phyloP scores from a whole-genome alignment of 2,888 invertebrate species.

The Rotaria socialis region DNA sequence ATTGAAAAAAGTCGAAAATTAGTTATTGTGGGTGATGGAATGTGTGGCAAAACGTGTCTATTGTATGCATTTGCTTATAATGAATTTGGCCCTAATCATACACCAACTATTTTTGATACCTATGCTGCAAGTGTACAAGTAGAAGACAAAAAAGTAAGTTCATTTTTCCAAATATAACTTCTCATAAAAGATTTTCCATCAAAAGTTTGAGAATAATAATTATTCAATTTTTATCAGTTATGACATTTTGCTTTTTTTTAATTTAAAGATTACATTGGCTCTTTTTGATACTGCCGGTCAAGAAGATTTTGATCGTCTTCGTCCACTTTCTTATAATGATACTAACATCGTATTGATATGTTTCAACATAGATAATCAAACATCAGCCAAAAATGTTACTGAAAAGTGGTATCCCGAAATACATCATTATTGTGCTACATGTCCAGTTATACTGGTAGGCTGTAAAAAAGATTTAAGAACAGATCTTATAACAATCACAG shows the following conservation, averaged over 20 bases:
- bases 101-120: slow-evolving; percentile 37
- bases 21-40: slow-evolving; percentile 40
- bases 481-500: neutral
- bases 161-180: too few species aligned
- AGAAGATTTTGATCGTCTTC: neutral
- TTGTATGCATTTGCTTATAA: slow-evolving; percentile 31
- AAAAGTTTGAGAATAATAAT: too few species aligned
- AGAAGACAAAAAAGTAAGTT: slow-evolving; percentile 21
- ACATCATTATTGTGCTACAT: neutral
- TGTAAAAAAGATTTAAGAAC: slow-evolving; percentile 39
- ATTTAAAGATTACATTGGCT: neutral
- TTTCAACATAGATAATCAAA: neutral
- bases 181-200: too few species aligned
- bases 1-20: slow-evolving; percentile 21
- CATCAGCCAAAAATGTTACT: neutral
- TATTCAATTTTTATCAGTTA: too few species aligned
- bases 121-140: slow-evolving; percentile 36
- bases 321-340: neutral
- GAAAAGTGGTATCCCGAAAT: neutral
- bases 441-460: neutral
- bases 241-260: too few species aligned
- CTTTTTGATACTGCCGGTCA: neutral
- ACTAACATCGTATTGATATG: neutral
- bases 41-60: slow-evolving; percentile 37
- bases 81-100: neutral